Evolutionary conservation across 1,140 invertebrate genomes (phyloP).

Genomic region (Meteorus sp.): DNA sequence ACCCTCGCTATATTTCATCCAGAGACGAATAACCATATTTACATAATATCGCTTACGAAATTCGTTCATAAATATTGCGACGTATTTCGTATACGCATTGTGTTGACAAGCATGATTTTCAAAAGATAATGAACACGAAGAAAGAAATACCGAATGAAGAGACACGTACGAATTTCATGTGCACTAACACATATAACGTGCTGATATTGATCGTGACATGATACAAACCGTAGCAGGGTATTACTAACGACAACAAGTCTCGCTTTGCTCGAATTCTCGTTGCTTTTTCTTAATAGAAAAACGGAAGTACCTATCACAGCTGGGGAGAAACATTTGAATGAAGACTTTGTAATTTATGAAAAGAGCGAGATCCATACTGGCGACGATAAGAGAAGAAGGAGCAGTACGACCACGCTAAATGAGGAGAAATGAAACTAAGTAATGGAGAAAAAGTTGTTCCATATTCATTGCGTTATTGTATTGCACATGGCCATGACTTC

Average conservation of each 20-base stretch:
- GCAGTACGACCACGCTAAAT: not conserved
- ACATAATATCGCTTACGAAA: not conserved
- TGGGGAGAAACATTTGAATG: not conserved
- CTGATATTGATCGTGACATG: too few species aligned
- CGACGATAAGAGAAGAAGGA: not conserved
- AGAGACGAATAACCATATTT: conserved; percentile 4
- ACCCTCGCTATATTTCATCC: too few species aligned
- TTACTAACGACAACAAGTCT: too few species aligned
- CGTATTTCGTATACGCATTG: not conserved
- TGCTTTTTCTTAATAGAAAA: not conserved
- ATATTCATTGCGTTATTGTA: conserved; percentile 20
- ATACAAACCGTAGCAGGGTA: too few species aligned
- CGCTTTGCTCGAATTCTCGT: too few species aligned
- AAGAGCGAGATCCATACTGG: not conserved
- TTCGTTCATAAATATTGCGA: not conserved
- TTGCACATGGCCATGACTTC: not conserved
- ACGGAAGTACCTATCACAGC: not conserved
- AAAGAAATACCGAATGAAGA: not conserved
- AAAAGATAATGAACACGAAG: not conserved
- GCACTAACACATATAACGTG: too few species aligned
- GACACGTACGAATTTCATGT: too few species aligned
- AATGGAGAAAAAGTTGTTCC: conserved; percentile 17
- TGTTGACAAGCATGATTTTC: not conserved
- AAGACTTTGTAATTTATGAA: not conserved
- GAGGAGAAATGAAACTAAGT: conserved; percentile 14